Base-by-base conservation (phyloP, 2,113 vertebrate genomes). In the Acanthisitta chloris region DNA sequence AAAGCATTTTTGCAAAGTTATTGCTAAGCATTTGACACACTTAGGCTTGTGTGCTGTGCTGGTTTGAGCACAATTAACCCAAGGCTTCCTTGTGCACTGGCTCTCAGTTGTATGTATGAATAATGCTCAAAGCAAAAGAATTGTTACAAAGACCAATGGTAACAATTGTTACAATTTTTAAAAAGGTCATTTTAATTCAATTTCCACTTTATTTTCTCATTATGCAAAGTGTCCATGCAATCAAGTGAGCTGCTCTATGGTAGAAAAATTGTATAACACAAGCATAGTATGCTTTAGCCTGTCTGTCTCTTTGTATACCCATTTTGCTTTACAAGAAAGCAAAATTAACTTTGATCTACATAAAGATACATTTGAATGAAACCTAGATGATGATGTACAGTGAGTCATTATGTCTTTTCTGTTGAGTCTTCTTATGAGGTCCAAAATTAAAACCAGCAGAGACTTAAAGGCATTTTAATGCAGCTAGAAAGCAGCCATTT, bases 291-390 rank as follows among this genome's bases (percentile, higher is more conserved):
- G 9, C 14, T 85, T 92, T 28, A 58, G 65, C 74, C 64, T 36
- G 14, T 92, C 86, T 8, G 78, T 42, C 33, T 43, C 25, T 81
- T 62, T 43, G 12, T 92, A 70, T 89, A 16, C 52, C 23, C 36
- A n/a, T 95, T 95, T 69, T 31, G 23, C 66, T 96, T 97, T 89
- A 90, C 90, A 96, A 92, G 57, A 83, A 92, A 82, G 72, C 66
- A 80, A 51, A 92, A 77, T 43, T 83, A 95, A 78, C 91, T 96
- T 94, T 92, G 80, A 87, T 91, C 69, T 74, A 12, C 17, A 11
- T 81, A 88, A 91, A 94, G 66, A 73, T 62, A 57, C 15, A 45
- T 92, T 87, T 94, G 64, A 76, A 14, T 7, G 8, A 96, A 95
- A 66, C 51, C 12, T 94, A 69, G 78, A 88, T 97, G 62, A 72